Evolutionary conservation across 2,113 vertebrate genomes (phyloP).

Genomic region (Brachypteracias leptosomus): DNA sequence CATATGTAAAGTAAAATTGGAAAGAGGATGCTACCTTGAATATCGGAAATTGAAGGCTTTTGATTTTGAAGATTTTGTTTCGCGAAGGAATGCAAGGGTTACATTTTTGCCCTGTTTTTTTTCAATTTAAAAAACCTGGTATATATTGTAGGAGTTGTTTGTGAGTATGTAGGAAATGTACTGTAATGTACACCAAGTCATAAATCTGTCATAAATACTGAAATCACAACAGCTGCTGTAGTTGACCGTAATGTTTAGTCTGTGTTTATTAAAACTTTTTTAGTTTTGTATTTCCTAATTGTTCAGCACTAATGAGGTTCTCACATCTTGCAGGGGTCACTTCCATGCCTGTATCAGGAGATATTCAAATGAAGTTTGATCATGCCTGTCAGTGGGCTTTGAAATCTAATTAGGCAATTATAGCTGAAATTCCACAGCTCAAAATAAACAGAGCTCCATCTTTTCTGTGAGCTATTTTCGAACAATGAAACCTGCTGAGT

Average conservation of each 20-base stretch:
- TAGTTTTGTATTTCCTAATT: neutral
- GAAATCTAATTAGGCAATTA: constrained; percentile 56
- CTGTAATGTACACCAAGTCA: neutral
- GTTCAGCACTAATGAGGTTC: neutral
- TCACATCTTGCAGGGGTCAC: neutral
- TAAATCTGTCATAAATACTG: constrained; percentile 1
- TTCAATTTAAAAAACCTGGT: neutral
- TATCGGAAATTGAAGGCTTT: neutral
- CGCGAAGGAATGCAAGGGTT: neutral
- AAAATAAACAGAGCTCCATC: constrained; percentile 25
- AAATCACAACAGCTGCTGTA: neutral
- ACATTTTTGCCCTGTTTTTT: neutral
- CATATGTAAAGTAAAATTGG: neutral
- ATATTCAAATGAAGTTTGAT: neutral
- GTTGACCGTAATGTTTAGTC: neutral
- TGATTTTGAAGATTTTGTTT: neutral
- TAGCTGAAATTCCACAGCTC: constrained; percentile 47
- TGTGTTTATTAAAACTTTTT: neutral
- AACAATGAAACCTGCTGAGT: constrained; percentile 63
- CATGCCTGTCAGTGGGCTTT: constrained; percentile 27
- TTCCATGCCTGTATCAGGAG: neutral
- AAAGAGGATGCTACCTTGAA: neutral
- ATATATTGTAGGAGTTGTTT: neutral
- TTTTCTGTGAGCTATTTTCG: constrained; percentile 58
- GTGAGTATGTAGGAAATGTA: neutral